phyloP scores from a whole-genome alignment of 2,888 invertebrate species.

The Heterodera filipjevi region DNA sequence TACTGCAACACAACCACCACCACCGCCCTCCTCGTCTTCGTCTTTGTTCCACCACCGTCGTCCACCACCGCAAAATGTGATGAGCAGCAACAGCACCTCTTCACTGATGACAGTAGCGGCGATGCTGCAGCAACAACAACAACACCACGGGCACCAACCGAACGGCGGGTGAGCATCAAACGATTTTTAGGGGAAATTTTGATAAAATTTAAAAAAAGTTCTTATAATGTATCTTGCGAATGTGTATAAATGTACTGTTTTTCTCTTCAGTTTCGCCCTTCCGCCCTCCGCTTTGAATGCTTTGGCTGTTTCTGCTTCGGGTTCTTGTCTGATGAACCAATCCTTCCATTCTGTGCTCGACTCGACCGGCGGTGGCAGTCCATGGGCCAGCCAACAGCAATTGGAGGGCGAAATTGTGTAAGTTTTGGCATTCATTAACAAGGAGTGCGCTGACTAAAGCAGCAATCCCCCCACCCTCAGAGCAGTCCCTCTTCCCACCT shows the following conservation, averaged over 20 bases:
- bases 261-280: not conserved
- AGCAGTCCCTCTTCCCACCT: no score
- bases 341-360: slow-evolving; percentile 37
- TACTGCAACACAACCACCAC: not conserved
- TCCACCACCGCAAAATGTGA: not conserved
- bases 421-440: no score
- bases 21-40: not conserved
- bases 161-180: slow-evolving; percentile 13
- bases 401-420: slow-evolving; percentile 44
- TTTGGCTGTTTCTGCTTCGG: slow-evolving; percentile 19
- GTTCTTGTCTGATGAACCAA: slow-evolving; percentile 36
- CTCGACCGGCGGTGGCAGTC: slow-evolving; percentile 30
- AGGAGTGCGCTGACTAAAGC: no score
- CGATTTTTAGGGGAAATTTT: no score
- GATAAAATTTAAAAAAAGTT: not conserved
- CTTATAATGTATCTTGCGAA: not conserved
- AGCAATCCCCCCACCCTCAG: no score
- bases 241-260: no score
- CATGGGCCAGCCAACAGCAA: slow-evolving; percentile 39
- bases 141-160: not conserved
- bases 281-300: slow-evolving; percentile 15
- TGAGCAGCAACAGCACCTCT: not conserved
- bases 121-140: slow-evolving; percentile 9
- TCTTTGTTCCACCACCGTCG: not conserved
- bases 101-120: not conserved